phyloP scores from a whole-genome alignment of 2,888 invertebrate genomes.

The Napeogenes sylphis region DNA sequence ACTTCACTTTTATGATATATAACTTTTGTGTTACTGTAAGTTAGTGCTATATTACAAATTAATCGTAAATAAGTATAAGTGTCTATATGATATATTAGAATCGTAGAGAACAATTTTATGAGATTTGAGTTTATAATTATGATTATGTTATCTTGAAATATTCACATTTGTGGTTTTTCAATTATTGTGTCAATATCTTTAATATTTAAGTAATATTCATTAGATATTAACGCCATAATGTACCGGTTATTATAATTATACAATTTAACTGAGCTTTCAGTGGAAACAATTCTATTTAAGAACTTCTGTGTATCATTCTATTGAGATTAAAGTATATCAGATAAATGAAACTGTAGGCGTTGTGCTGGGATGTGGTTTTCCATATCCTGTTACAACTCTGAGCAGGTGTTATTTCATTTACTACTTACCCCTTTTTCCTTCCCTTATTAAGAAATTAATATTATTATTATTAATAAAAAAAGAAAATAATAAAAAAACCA shows the following conservation, averaged over 20 bases:
- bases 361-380: slow-evolving; percentile 6
- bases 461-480: background rate
- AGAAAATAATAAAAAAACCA: background rate
- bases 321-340: slow-evolving; percentile 68
- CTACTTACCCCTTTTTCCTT: background rate
- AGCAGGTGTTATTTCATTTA: slow-evolving; percentile 26
- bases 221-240: slow-evolving; percentile 63
- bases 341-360: slow-evolving; percentile 23
- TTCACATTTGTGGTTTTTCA: slow-evolving; percentile 57
- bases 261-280: slow-evolving; percentile 60
- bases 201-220: slow-evolving; percentile 52
- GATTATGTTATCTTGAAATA: slow-evolving; percentile 41
- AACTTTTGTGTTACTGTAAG: slow-evolving; percentile 33
- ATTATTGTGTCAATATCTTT: slow-evolving; percentile 67
- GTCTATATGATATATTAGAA: slow-evolving; percentile 48
- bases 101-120: slow-evolving; percentile 42
- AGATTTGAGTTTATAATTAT: slow-evolving; percentile 43
- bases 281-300: slow-evolving; percentile 59
- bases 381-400: slow-evolving; percentile 15
- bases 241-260: slow-evolving; percentile 44
- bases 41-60: slow-evolving; percentile 55
- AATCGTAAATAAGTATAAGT: slow-evolving; percentile 53
- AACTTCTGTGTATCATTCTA: slow-evolving; percentile 69
- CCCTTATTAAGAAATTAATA: background rate
- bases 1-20: slow-evolving; percentile 28